These are phyloP conservation scores for Caenorhabditis inopinata DNA, from an alignment of 1,140 invertebrate species.

Conservation along the genomic window DNA sequence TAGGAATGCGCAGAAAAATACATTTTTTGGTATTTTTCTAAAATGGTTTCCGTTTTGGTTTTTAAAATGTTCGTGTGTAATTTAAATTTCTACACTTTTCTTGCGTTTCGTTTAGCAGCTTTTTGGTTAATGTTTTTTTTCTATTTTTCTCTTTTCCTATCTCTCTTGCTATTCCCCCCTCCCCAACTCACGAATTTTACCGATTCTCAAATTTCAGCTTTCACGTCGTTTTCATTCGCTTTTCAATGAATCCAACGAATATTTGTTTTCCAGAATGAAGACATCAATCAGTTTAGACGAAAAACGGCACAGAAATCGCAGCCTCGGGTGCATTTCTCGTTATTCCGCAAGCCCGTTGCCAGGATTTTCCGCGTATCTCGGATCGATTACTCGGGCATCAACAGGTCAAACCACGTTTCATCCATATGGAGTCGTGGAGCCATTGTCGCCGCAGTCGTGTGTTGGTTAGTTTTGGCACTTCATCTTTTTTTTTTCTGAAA, in stretches of 20 bases:
- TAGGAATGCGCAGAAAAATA: too few species aligned
- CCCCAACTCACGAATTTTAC: too few species aligned
- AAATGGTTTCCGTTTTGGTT: too few species aligned
- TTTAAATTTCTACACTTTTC: too few species aligned
- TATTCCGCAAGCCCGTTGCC: conserved; percentile 25
- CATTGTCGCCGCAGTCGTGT: neutral
- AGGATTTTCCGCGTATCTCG: conserved; percentile 37
- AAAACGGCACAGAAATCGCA: neutral
- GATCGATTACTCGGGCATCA: neutral
- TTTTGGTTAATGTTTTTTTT: too few species aligned
- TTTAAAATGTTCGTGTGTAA: too few species aligned
- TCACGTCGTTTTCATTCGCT: neutral
- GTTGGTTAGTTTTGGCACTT: neutral
- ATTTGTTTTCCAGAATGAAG: neutral
- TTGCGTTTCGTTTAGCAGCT: too few species aligned
- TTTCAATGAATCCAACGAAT: neutral
- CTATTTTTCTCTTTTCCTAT: too few species aligned
- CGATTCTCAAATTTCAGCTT: neutral
- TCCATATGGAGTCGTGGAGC: conserved; percentile 24
- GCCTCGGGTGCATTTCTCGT: conserved; percentile 1
- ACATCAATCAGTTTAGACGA: conserved; percentile 19
- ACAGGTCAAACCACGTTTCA: conserved; percentile 34
- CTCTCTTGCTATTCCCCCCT: too few species aligned
- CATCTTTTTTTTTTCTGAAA: too few species aligned
- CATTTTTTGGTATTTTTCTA: too few species aligned